phyloP scores from a whole-genome alignment of 2,113 vertebrate species.

The Vireo altiloquus region DNA sequence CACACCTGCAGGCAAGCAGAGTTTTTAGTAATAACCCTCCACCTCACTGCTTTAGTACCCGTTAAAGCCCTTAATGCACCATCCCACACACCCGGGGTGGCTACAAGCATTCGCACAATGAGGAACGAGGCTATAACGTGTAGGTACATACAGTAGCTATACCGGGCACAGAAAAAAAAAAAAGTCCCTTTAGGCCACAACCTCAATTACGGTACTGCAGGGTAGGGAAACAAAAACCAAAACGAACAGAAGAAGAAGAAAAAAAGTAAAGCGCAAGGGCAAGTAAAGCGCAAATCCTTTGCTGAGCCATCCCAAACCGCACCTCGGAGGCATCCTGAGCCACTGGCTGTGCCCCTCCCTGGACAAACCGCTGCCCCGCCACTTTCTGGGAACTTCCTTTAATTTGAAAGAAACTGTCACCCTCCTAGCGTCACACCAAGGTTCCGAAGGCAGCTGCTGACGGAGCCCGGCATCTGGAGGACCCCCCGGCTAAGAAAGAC shows the following conservation, averaged over 20 bases:
- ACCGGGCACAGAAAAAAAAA: background rate
- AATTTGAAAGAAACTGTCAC: rapidly evolving
- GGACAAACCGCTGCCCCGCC: rapidly evolving
- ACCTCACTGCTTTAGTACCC: background rate
- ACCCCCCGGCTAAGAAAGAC: rapidly evolving
- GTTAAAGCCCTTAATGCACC: rapidly evolving
- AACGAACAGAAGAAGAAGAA: rapidly evolving
- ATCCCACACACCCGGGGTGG: rapidly evolving
- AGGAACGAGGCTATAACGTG: rapidly evolving
- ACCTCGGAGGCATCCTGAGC: background rate
- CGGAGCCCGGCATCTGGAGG: background rate
- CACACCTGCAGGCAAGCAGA: background rate
- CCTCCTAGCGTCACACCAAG: rapidly evolving
- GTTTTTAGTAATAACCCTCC: background rate
- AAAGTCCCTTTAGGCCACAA: too few species aligned
- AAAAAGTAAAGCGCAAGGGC: rapidly evolving
- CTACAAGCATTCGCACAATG: rapidly evolving
- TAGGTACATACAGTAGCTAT: background rate
- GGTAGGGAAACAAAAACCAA: background rate
- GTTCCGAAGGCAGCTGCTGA: rapidly evolving
- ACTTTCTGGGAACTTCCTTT: background rate
- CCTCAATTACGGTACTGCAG: background rate
- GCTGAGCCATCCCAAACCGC: rapidly evolving
- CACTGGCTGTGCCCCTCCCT: rapidly evolving
- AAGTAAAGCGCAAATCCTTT: background rate